Conservation (phyloP, 1,140 invertebrate species). For the Drosophila ambigua region DNA sequence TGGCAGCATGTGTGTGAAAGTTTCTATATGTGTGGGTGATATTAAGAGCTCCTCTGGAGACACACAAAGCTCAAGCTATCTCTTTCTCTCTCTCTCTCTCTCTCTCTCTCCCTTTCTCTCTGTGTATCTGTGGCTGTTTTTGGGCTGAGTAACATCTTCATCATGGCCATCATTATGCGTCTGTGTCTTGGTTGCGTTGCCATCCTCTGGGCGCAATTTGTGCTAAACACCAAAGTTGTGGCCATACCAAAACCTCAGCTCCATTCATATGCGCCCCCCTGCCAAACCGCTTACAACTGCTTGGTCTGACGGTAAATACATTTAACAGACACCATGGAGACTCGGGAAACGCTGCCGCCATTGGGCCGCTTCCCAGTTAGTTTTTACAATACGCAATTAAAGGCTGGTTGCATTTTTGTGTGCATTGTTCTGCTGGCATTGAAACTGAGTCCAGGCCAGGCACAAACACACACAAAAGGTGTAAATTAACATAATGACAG, state of each 20-base stretch:
- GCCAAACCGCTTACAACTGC: slow-evolving; percentile 41
- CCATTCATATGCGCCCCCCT: neutral
- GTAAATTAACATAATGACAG: slow-evolving; percentile 76
- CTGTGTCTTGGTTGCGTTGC: slow-evolving; percentile 25
- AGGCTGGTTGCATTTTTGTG: slow-evolving; percentile 43
- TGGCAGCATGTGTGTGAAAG: neutral
- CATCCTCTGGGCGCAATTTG: slow-evolving; percentile 61
- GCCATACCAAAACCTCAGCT: slow-evolving; percentile 7
- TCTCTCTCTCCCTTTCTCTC: neutral
- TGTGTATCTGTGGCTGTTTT: neutral
- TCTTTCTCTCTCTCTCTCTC: neutral
- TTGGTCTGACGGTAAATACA: slow-evolving; percentile 41
- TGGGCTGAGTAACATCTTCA: slow-evolving; percentile 15
- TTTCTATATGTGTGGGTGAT: neutral
- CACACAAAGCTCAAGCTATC: neutral
- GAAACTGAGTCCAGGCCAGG: slow-evolving; percentile 11
- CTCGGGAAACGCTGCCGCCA: slow-evolving; percentile 3
- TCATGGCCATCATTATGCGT: slow-evolving; percentile 36
- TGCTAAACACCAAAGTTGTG: slow-evolving; percentile 32
- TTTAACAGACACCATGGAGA: slow-evolving; percentile 38
- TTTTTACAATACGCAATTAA: slow-evolving; percentile 68
- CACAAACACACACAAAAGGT: slow-evolving; percentile 43
- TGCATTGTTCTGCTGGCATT: slow-evolving; percentile 39
- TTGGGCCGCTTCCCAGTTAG: slow-evolving; percentile 50
- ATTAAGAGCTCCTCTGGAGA: slow-evolving; percentile 28